phyloP scores from a whole-genome alignment of 1,140 invertebrate genomes.

The Saccostrea echinata region DNA sequence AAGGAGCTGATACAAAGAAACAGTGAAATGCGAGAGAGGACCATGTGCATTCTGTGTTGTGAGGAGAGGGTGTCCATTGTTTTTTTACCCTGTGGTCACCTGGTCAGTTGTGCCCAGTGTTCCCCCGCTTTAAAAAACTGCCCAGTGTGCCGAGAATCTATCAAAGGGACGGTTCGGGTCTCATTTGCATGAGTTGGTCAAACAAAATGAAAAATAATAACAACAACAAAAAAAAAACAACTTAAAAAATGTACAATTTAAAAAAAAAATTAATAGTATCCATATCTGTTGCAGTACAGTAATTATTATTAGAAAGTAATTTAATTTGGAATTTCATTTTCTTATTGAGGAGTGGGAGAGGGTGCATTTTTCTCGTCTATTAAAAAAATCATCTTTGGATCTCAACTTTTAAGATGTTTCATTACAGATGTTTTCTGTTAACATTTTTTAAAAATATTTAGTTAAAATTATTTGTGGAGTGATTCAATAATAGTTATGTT shows the following conservation, averaged over 20 bases:
- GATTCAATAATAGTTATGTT: no score
- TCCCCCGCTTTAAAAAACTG: slow-evolving; percentile 88
- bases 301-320: no score
- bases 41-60: slow-evolving; percentile 94
- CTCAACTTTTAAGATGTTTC: no score
- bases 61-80: slow-evolving; percentile 92
- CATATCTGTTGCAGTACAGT: neutral
- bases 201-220: neutral
- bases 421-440: no score
- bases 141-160: slow-evolving; percentile 87
- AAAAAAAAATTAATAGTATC: neutral
- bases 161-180: slow-evolving; percentile 67
- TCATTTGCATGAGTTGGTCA: slow-evolving; percentile 40
- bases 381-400: no score
- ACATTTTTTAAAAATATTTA: no score
- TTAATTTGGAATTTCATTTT: no score
- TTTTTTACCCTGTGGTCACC: slow-evolving; percentile 94
- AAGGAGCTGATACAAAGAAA: slow-evolving; percentile 77
- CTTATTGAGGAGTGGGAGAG: no score
- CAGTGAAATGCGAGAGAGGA: slow-evolving; percentile 86
- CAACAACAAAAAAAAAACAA: neutral
- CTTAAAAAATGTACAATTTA: neutral
- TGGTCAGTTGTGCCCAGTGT: slow-evolving; percentile 91
- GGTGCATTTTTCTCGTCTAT: no score
- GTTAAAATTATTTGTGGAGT: no score